Conservation (phyloP, 2,888 invertebrate genomes). For the Fragum sueziense region DNA sequence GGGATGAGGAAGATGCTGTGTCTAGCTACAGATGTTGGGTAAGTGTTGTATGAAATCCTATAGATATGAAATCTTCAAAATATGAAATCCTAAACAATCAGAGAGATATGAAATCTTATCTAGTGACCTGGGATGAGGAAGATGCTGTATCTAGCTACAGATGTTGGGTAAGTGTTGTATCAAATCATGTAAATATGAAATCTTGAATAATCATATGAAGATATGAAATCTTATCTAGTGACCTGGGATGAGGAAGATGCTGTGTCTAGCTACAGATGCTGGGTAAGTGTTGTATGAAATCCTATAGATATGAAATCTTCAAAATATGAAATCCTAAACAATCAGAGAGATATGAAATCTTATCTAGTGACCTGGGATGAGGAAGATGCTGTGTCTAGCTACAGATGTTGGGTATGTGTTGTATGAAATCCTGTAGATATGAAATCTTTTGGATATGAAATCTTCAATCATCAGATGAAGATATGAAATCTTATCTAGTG, state of each 20-base stretch:
- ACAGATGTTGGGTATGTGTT: slow-evolving; percentile 94
- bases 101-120: slow-evolving; percentile 96
- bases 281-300: too few species aligned
- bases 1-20: slow-evolving; percentile 95
- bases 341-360: slow-evolving; percentile 96
- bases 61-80: slow-evolving; percentile 97
- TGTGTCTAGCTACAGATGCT: too few species aligned
- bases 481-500: slow-evolving; percentile 96
- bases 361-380: slow-evolving; percentile 98
- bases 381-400: slow-evolving; percentile 95
- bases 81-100: too few species aligned
- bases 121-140: slow-evolving; percentile 98
- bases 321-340: too few species aligned
- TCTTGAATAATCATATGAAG: too few species aligned
- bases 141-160: slow-evolving; percentile 96
- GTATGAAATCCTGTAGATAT: too few species aligned
- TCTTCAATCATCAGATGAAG: too few species aligned
- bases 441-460: too few species aligned
- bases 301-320: too few species aligned
- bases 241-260: too few species aligned
- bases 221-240: too few species aligned
- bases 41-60: slow-evolving; percentile 80
- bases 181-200: too few species aligned
- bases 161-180: slow-evolving; percentile 93
- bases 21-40: slow-evolving; percentile 99